Percentiles rank a stretch among this genome's conserved stretches.
phyloP scores from a whole-genome alignment of 35 echinoderm and acorn worm species.

The Lytechinus pictus region DNA sequence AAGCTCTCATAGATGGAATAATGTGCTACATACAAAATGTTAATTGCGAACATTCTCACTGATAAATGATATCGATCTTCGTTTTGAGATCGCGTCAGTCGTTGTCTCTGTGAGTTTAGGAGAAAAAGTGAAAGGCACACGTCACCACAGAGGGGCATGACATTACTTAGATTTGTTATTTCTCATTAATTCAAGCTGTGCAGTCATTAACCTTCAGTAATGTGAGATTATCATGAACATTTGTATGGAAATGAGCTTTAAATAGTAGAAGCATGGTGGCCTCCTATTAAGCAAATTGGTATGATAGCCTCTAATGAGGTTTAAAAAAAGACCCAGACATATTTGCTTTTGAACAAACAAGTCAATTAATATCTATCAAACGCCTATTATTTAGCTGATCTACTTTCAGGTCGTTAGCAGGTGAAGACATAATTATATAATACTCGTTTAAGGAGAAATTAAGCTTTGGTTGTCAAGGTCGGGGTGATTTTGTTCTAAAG shows the following conservation, averaged over 20 bases:
- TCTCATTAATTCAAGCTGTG: background rate
- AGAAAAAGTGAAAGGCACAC: background rate
- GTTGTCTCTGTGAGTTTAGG: background rate
- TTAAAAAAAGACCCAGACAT: background rate
- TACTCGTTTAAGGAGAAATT: too few relatives aligned
- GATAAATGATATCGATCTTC: background rate
- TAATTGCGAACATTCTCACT: background rate
- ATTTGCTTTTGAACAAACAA: background rate
- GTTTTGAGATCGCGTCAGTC: background rate
- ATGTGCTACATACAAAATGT: background rate
- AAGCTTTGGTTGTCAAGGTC: background rate
- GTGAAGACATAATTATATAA: background rate
- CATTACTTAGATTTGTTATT: background rate
- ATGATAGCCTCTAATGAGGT: background rate
- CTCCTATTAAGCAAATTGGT: background rate
- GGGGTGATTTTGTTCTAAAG: background rate
- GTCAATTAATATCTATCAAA: background rate
- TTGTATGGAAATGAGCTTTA: background rate
- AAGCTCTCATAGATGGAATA: background rate
- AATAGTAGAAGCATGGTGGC: background rate
- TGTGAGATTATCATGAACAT: background rate
- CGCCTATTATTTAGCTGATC: background rate
- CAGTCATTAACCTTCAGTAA: background rate
- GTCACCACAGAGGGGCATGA: background rate
- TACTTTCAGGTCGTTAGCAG: background rate